These are phyloP conservation scores for Epizoanthus scotinus DNA, from an alignment of 92 coral and sea anemone species.

Conservation along the genomic window DNA sequence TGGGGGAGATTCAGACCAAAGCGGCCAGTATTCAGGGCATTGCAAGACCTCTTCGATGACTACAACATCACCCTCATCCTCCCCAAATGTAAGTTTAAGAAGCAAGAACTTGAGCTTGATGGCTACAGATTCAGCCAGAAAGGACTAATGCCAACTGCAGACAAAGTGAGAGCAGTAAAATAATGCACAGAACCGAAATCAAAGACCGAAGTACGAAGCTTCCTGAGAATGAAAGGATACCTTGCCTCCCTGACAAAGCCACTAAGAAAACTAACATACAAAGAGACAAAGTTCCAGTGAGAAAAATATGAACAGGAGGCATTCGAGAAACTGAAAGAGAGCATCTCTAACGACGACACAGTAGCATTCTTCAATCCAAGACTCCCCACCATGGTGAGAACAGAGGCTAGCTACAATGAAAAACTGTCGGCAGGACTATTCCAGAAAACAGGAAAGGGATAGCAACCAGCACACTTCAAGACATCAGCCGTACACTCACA, in stretches of 20 bases:
- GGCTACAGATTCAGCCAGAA: too few relatives aligned
- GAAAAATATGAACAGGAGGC: constrained; percentile 44
- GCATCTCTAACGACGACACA: constrained; percentile 47
- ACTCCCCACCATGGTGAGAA: neutral
- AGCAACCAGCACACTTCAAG: neutral
- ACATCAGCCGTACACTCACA: neutral
- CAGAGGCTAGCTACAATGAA: neutral
- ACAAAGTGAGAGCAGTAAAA: constrained; percentile 54
- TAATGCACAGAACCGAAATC: constrained; percentile 48
- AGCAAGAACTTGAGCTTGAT: too few relatives aligned
- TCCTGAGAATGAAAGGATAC: constrained; percentile 61
- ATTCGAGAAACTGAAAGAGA: constrained; percentile 48
- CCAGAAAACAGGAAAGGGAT: neutral
- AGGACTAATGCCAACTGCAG: constrained; percentile 50
- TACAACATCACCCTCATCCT: too few relatives aligned
- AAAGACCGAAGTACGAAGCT: constrained; percentile 58
- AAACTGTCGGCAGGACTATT: neutral
- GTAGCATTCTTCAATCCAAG: constrained; percentile 21
- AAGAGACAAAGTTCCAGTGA: constrained; percentile 45
- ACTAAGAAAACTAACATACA: constrained; percentile 54
- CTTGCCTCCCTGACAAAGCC: constrained; percentile 54
- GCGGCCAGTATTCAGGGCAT: too few relatives aligned
- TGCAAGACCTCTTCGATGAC: too few relatives aligned
- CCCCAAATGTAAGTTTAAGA: too few relatives aligned
- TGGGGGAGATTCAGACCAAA: too few relatives aligned